These are phyloP conservation scores for Glandiceps talaboti DNA, from an alignment of 53 echinoderm and acorn worm genomes.

Conservation along the genomic window DNA sequence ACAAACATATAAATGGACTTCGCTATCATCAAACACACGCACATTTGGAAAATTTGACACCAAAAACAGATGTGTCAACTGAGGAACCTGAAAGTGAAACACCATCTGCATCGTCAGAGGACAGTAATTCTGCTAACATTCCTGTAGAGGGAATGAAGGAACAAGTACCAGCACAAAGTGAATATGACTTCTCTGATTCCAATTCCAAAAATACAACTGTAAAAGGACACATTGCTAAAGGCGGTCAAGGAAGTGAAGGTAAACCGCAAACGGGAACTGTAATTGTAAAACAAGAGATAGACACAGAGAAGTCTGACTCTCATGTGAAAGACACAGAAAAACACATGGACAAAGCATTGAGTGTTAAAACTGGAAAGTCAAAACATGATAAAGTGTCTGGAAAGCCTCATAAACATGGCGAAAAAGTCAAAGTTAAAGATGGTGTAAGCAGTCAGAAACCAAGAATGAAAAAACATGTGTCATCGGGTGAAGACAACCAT, in stretches of 20 bases:
- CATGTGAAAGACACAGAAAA: neutral
- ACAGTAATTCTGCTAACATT: neutral
- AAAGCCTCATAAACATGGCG: neutral
- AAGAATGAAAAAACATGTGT: conserved; percentile 2
- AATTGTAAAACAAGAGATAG: neutral
- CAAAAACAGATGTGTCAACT: neutral
- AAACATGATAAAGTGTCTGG: neutral
- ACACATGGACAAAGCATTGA: neutral
- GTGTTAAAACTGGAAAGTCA: neutral
- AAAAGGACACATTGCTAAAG: neutral
- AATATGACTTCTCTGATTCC: neutral
- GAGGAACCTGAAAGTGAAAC: neutral
- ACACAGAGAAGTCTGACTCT: neutral
- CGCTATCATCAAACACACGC: conserved; percentile 91
- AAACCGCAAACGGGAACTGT: neutral
- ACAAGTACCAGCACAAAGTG: neutral
- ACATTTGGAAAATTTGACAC: conserved; percentile 14
- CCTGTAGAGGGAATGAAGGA: neutral
- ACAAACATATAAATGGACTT: conserved; percentile 97
- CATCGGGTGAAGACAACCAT: neutral
- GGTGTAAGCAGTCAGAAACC: neutral
- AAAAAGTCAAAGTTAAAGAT: neutral
- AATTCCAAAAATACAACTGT: neutral
- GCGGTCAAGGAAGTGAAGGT: neutral
- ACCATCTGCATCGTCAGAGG: neutral